Evolutionary conservation across 2,888 invertebrate genomes (phyloP).

Genomic region (Drosophila borborema): DNA sequence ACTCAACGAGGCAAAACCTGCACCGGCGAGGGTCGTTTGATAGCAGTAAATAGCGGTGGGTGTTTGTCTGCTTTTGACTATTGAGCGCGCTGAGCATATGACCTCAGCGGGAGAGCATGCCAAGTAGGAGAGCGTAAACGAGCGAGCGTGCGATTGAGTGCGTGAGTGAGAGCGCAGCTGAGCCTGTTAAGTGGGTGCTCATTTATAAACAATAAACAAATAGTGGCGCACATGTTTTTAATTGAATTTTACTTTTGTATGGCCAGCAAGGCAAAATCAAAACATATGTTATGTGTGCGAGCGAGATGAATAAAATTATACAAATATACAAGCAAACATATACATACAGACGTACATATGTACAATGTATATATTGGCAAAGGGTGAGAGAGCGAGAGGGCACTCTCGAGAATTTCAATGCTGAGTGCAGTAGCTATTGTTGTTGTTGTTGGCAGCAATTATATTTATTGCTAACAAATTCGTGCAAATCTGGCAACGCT

Average conservation of each 20-base stretch:
- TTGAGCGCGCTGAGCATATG: conserved; percentile 44
- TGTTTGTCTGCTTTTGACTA: conserved; percentile 24
- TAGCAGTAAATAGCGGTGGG: conserved; percentile 47
- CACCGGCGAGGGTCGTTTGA: conserved; percentile 65
- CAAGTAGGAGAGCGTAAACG: conserved; percentile 13
- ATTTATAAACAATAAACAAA: conserved; percentile 81
- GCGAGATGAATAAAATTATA: conserved; percentile 22
- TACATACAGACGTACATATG: conserved; percentile 5
- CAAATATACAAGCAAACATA: neutral
- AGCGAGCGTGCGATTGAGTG: neutral
- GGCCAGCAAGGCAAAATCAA: conserved; percentile 49
- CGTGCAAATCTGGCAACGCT: conserved; percentile 41
- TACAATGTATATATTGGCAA: neutral
- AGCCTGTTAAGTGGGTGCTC: conserved; percentile 59
- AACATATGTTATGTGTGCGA: conserved; percentile 64
- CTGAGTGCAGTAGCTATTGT: conserved; percentile 33
- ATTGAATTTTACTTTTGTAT: conserved; percentile 66
- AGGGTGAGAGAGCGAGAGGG: conserved; percentile 18
- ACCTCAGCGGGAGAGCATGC: conserved; percentile 58
- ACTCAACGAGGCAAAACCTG: conserved; percentile 48
- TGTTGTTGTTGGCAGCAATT: conserved; percentile 29
- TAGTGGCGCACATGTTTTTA: conserved; percentile 79
- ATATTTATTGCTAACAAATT: conserved; percentile 31
- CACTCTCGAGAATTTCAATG: conserved; percentile 60
- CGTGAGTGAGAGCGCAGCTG: conserved; percentile 11